These are phyloP conservation scores for Balearica regulorum DNA, from an alignment of 2,797 vertebrate species.

Conservation along the genomic window DNA sequence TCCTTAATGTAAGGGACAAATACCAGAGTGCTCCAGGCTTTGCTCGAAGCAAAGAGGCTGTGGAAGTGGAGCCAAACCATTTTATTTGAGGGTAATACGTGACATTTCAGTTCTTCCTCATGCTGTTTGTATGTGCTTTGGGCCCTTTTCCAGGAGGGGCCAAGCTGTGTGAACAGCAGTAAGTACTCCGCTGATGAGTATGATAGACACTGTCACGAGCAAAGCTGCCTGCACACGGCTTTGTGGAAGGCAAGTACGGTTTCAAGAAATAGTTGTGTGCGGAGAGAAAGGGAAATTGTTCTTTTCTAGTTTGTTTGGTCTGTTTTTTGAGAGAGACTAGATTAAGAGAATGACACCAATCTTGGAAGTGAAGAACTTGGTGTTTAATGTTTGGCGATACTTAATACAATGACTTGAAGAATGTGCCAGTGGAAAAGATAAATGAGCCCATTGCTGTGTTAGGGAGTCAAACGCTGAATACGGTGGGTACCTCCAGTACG, in stretches of 20 bases:
- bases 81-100: neutral
- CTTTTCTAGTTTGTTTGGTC: neutral
- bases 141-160: neutral
- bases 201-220: neutral
- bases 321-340: neutral
- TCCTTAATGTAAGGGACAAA: neutral
- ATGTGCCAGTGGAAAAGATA: neutral
- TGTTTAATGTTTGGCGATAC: neutral
- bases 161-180: neutral
- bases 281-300: neutral
- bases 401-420: neutral
- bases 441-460: neutral
- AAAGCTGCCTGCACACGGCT: neutral
- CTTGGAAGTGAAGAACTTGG: neutral
- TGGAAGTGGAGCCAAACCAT: neutral
- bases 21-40: neutral
- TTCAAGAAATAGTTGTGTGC: neutral
- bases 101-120: neutral
- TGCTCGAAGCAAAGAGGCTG: neutral
- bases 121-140: neutral
- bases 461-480: neutral
- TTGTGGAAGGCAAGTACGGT: neutral
- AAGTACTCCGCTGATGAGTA: neutral
- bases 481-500: accelerated
- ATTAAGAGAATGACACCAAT: neutral